Evolutionary conservation across 1,140 invertebrate species (phyloP).

Genomic region (Conus ventricosus): DNA sequence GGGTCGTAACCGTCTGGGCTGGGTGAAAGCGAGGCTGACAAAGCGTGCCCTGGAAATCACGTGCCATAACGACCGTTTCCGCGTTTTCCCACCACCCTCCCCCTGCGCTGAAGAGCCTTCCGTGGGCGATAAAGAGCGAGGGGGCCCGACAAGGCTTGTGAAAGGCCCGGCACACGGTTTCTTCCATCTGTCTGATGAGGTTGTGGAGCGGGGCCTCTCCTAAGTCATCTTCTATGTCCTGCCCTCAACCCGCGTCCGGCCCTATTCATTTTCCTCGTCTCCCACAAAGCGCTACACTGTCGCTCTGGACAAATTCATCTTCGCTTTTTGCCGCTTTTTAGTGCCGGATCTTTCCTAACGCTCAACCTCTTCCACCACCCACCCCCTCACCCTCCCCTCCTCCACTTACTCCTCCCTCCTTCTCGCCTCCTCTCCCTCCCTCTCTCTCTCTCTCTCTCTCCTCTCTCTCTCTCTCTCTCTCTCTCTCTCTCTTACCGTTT

Average conservation of each 20-base stretch:
- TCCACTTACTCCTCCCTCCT: too few species aligned
- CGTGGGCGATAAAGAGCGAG: background rate
- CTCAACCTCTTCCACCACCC: background rate
- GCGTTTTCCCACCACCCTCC: background rate
- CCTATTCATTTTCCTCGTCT: background rate
- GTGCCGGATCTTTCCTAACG: background rate
- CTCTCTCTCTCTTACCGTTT: too few species aligned
- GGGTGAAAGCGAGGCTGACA: background rate
- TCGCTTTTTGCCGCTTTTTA: background rate
- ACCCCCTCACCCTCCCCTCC: background rate
- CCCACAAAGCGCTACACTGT: background rate
- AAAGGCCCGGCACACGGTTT: background rate
- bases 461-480: too few species aligned
- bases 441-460: too few species aligned
- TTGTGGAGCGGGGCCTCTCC: background rate
- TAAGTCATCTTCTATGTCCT: background rate
- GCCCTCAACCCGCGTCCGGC: background rate
- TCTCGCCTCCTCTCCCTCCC: too few species aligned
- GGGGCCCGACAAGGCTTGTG: background rate
- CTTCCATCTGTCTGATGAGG: slow-evolving; percentile 6
- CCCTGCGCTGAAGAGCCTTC: background rate
- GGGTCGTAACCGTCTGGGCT: background rate
- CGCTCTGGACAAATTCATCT: background rate
- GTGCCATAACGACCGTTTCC: background rate
- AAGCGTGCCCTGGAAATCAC: background rate